These are phyloP conservation scores for Norana najaformis DNA, from an alignment of 2,888 invertebrate genomes.

Conservation along the genomic window DNA sequence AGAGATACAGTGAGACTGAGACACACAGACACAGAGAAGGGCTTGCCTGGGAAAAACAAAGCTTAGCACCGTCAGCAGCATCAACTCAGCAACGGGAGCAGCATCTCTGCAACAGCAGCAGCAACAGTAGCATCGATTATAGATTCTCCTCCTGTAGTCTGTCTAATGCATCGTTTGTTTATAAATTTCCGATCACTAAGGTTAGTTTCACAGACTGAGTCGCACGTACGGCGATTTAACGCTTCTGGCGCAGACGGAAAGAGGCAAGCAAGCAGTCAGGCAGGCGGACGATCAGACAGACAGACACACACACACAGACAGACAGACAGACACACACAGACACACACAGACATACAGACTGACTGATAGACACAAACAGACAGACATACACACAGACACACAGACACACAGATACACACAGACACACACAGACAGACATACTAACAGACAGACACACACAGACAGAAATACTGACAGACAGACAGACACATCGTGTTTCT, in stretches of 20 bases:
- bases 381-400: too few species aligned
- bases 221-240: background rate
- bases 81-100: background rate
- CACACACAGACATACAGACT: background rate
- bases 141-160: background rate
- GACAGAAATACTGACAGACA: too few species aligned
- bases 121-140: background rate
- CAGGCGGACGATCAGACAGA: background rate
- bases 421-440: too few species aligned
- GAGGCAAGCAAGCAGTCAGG: background rate
- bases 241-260: background rate
- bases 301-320: background rate
- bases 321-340: background rate
- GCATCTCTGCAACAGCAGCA: background rate
- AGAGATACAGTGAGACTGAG: too few species aligned
- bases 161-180: background rate
- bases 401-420: too few species aligned
- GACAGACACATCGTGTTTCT: too few species aligned
- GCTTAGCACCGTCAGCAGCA: background rate
- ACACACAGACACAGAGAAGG: background rate
- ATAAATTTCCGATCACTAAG: background rate
- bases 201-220: background rate
- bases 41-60: background rate
- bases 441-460: too few species aligned
- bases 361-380: background rate